phyloP scores from a whole-genome alignment of 2,797 vertebrate genomes.

The Sebastiscus tertius region DNA sequence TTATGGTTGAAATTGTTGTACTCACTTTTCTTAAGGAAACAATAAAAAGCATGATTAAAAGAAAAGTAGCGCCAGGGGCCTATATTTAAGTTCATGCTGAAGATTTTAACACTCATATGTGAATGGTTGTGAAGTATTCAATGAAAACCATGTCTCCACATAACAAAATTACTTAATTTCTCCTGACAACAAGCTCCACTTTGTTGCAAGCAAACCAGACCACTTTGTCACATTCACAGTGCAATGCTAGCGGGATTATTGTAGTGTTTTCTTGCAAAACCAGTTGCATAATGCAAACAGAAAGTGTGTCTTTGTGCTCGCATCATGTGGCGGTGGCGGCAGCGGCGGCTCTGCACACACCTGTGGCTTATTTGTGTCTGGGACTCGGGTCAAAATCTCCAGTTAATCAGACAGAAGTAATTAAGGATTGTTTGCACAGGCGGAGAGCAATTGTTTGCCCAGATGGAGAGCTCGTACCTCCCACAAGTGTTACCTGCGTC shows the following conservation, averaged over 20 bases:
- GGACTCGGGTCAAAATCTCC: constrained; percentile 59
- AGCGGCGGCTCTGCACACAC: constrained; percentile 38
- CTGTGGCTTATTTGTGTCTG: constrained; percentile 65
- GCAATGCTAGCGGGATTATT: neutral
- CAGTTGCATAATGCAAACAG: constrained; percentile 12
- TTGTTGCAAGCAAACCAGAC: neutral
- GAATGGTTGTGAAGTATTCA: neutral
- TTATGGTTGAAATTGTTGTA: no score
- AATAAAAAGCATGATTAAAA: neutral
- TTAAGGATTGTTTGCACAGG: constrained; percentile 80
- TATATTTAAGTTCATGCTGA: neutral
- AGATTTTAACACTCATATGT: neutral
- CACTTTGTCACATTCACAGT: neutral
- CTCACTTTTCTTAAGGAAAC: neutral
- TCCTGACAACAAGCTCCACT: neutral
- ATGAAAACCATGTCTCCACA: neutral
- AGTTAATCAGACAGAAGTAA: constrained; percentile 76
- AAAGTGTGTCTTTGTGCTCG: neutral
- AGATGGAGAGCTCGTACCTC: constrained; percentile 61
- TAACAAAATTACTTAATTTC: neutral
- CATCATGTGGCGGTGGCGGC: constrained; percentile 2
- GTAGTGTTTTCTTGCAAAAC: neutral
- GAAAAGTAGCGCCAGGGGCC: neutral
- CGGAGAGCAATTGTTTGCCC: constrained; percentile 73
- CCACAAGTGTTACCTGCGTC: constrained; percentile 64